These are phyloP conservation scores for Cantharis lateralis DNA, from an alignment of 2,888 invertebrate genomes.

Conservation along the genomic window DNA sequence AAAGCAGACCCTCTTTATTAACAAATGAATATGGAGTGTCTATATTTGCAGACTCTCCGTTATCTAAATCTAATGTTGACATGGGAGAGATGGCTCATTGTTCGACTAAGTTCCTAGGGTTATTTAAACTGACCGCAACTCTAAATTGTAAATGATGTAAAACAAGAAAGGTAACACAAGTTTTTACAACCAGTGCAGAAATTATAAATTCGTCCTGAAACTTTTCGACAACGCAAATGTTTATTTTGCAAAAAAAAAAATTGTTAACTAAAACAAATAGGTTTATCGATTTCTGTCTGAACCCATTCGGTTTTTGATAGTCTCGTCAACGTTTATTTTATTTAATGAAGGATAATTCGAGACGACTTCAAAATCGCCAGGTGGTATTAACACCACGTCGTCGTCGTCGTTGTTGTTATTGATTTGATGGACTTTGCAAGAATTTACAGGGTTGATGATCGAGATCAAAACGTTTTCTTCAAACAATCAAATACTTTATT, in stretches of 20 bases:
- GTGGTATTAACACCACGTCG: too few relatives aligned
- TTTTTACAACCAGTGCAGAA: not conserved
- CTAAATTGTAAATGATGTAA: conserved; percentile 6
- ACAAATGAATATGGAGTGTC: conserved; percentile 11
- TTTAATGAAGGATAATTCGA: too few relatives aligned
- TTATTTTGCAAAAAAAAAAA: not conserved
- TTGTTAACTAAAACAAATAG: too few relatives aligned
- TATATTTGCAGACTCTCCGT: conserved; percentile 9
- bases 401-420: too few relatives aligned
- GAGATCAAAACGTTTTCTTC: not conserved
- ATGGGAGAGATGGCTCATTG: conserved; percentile 15
- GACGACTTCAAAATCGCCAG: too few relatives aligned
- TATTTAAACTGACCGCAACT: conserved; percentile 12
- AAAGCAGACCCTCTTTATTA: conserved; percentile 4
- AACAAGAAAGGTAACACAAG: not conserved
- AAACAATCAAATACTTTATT: not conserved
- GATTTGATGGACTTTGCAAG: too few relatives aligned
- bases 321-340: too few relatives aligned
- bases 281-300: too few relatives aligned
- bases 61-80: conserved; percentile 9
- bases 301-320: too few relatives aligned
- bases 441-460: not conserved
- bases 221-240: not conserved
- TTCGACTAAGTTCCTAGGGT: conserved; percentile 7
- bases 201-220: not conserved